A percentile compares a stretch with the other conserved stretches of the same genome.
phyloP scores from a whole-genome alignment of 2,888 invertebrate species.

The Synergus itoensis region DNA sequence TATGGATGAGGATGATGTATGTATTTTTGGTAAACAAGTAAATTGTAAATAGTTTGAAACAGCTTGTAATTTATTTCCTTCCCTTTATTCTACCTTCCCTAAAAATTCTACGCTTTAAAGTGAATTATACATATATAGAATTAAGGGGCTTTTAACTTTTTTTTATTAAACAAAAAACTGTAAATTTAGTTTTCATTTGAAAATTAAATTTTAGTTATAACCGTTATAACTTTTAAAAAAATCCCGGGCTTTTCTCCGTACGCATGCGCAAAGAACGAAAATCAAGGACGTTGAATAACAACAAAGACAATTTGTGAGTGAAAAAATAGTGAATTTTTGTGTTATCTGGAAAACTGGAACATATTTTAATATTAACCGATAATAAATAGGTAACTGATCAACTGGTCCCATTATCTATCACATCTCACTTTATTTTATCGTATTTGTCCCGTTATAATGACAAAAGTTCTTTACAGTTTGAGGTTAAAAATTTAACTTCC shows the following conservation, averaged over 20 bases:
- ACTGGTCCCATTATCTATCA: background rate
- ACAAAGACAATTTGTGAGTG: constrained; percentile 4
- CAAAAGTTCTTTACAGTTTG: background rate
- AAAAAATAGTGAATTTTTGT: constrained; percentile 13
- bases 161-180: no score
- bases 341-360: constrained; percentile 1
- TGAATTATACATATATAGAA: no score
- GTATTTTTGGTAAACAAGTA: constrained; percentile 29
- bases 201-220: no score
- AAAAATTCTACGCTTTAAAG: no score
- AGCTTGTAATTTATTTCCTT: background rate
- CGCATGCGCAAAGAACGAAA: background rate
- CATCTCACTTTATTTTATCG: background rate
- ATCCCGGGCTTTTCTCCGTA: background rate
- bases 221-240: background rate
- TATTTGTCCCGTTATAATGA: background rate
- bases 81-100: background rate
- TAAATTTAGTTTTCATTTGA: no score
- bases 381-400: constrained; percentile 2
- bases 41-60: constrained; percentile 19
- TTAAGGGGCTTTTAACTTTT: no score
- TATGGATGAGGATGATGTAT: background rate
- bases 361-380: background rate
- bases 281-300: constrained; percentile 16
- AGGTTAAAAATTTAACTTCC: constrained; percentile 19